Base-by-base conservation (phyloP, 2,113 vertebrate species). In the Pica pica region DNA sequence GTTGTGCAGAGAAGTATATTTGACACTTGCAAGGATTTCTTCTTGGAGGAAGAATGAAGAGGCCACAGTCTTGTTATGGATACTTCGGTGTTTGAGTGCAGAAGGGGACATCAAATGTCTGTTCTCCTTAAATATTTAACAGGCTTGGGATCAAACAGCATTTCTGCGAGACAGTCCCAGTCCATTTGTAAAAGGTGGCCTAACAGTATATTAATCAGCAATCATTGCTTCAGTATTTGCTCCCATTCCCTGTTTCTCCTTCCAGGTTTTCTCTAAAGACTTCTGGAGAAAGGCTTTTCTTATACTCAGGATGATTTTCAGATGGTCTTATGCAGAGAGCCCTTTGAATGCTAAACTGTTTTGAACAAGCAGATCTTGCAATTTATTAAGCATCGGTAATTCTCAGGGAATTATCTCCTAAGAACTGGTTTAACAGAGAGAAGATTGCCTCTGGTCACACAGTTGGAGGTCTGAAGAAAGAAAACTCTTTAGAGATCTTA, bases 321-420 rank as follows among this genome's bases (percentile, higher is more conserved):
- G 42, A 42, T 42, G 30, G 41, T 60, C 75, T 81, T 75, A 47
- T 41, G 30, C 33, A 59, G 60, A 92, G 31, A 52, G 5, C 21
- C 35, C 13, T 89, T 83, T 89, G 81, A 83, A 27, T 71, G 26
- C 52, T 84, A 28, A 93, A 87, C 65, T 87, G 61, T 82, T 96
- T 83, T 80, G 67, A 83, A 59, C 50, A 61, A 53, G 21, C 16
- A 73, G 74, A 91, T 85, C 50, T 63, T 70, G 85, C n/a, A 77
- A 59, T 95, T 91, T 85, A 65, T 93, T 89, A 95, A 85, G 70
- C 59, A 69, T 69, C 42, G 33, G 50, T 84, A 93, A 73, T 85
- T 94, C 49, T 93, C 74, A 73, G 31, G 57, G 61, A 89, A 74
- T 90, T 92, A 83, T 47, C 84, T 52, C 24, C 64, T 93, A 87